These are phyloP conservation scores for Bradysia coprophila DNA, from an alignment of 1,140 invertebrate species.

Conservation along the genomic window DNA sequence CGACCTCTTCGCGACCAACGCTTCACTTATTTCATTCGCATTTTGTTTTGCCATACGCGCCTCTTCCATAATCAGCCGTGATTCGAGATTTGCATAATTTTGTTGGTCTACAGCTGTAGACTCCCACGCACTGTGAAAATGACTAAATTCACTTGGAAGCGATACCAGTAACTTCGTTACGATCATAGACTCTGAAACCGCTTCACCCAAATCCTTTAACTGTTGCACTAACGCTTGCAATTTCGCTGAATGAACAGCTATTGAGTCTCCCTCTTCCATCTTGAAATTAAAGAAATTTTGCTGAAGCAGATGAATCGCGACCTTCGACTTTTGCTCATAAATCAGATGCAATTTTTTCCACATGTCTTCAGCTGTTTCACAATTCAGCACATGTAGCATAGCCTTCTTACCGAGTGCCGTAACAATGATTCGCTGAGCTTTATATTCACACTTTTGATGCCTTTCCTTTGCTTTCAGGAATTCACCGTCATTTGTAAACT, in stretches of 20 bases:
- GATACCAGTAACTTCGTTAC: constrained; percentile 16
- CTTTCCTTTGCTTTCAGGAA: background rate
- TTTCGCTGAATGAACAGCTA: constrained; percentile 9
- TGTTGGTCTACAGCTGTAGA: constrained; percentile 8
- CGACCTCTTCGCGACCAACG: constrained; percentile 2
- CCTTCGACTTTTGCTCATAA: constrained; percentile 20
- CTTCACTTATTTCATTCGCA: background rate
- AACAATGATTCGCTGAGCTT: constrained; percentile 11
- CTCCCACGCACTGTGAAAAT: constrained; percentile 12
- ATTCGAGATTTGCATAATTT: constrained; percentile 7
- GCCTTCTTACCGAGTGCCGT: constrained; percentile 10
- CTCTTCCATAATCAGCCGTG: constrained; percentile 9
- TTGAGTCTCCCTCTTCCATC: constrained; percentile 6
- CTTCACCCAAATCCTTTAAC: constrained; percentile 10
- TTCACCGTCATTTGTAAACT: background rate
- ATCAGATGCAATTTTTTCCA: constrained; percentile 15
- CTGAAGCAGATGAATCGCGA: constrained; percentile 15
- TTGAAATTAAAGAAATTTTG: constrained; percentile 14
- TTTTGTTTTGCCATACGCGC: constrained; percentile 3
- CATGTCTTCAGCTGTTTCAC: constrained; percentile 15
- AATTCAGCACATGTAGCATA: constrained; percentile 16
- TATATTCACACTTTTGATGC: constrained; percentile 7
- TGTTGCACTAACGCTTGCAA: constrained; percentile 5
- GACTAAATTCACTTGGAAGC: constrained; percentile 7
- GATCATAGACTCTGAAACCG: constrained; percentile 10